Percentiles rank a stretch among this genome's conserved stretches.
These are phyloP conservation scores for Zaprionus davidi DNA, from an alignment of 1,140 invertebrate species.

Conservation along the genomic window DNA sequence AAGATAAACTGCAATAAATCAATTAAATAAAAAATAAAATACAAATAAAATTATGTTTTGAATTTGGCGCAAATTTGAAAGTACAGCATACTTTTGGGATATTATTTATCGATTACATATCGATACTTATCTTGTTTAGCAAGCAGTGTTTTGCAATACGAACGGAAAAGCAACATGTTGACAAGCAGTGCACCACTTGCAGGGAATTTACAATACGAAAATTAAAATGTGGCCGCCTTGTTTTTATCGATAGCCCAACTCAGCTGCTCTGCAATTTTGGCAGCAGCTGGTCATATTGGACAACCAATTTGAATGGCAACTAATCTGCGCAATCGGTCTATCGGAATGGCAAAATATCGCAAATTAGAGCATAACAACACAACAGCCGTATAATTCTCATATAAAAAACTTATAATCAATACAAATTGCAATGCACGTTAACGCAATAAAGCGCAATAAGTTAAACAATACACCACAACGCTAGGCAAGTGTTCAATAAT, in stretches of 20 bases:
- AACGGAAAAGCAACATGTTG: too few relatives aligned
- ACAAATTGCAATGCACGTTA: slow-evolving; percentile 62
- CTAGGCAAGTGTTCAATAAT: slow-evolving; percentile 32
- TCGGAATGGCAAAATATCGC: slow-evolving; percentile 32
- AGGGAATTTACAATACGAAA: too few relatives aligned
- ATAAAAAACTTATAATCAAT: slow-evolving; percentile 60
- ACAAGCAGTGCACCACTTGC: too few relatives aligned
- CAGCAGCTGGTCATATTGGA: neutral
- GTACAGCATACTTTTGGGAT: slow-evolving; percentile 34
- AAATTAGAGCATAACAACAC: slow-evolving; percentile 39
- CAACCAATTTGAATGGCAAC: slow-evolving; percentile 8
- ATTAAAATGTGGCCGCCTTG: too few relatives aligned
- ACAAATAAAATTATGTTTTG: neutral
- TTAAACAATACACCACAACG: slow-evolving; percentile 30
- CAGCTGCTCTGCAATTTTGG: neutral
- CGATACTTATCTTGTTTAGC: neutral
- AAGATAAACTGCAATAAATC: too few relatives aligned
- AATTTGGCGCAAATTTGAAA: neutral
- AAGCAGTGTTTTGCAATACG: too few relatives aligned
- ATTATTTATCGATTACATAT: neutral
- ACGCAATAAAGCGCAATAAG: slow-evolving; percentile 47
- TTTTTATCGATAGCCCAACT: neutral
- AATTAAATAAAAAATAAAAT: neutral
- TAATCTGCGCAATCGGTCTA: slow-evolving; percentile 3
- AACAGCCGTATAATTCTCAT: slow-evolving; percentile 49